Percentiles rank a stretch among this genome's conserved stretches.
These are phyloP conservation scores for Salvelinus alpinus DNA, from an alignment of 2,113 vertebrate species.

Conservation along the genomic window DNA sequence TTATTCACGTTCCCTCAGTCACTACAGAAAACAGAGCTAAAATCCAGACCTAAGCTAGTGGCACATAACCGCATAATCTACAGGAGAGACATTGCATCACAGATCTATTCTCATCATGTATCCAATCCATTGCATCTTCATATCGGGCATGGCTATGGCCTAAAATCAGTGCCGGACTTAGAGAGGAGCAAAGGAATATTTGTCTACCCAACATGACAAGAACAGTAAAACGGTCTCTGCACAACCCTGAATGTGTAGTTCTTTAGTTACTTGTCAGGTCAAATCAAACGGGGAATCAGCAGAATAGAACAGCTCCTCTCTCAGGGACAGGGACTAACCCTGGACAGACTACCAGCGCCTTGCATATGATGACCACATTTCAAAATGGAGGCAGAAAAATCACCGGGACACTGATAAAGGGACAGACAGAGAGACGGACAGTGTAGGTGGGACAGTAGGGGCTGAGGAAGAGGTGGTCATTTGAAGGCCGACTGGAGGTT, in stretches of 20 bases:
- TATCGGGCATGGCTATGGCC: background rate
- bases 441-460: background rate
- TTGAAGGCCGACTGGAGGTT: slow-evolving; percentile 89
- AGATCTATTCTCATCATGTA: background rate
- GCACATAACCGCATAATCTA: background rate
- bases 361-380: slow-evolving; percentile 1
- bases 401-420: background rate
- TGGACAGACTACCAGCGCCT: background rate
- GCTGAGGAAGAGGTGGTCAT: slow-evolving; percentile 56
- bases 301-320: background rate
- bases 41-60: background rate
- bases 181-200: background rate
- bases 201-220: background rate
- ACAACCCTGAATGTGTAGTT: background rate
- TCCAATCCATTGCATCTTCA: slow-evolving; percentile 1
- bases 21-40: background rate
- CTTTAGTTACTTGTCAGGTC: background rate
- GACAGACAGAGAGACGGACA: background rate
- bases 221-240: background rate
- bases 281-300: background rate
- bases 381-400: background rate
- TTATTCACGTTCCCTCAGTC: too few species aligned
- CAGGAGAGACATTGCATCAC: background rate
- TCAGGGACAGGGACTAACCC: background rate
- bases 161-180: background rate